Evolutionary conservation across 2,888 invertebrate species (phyloP).

Genomic region (Aspidiotus rigidus): DNA sequence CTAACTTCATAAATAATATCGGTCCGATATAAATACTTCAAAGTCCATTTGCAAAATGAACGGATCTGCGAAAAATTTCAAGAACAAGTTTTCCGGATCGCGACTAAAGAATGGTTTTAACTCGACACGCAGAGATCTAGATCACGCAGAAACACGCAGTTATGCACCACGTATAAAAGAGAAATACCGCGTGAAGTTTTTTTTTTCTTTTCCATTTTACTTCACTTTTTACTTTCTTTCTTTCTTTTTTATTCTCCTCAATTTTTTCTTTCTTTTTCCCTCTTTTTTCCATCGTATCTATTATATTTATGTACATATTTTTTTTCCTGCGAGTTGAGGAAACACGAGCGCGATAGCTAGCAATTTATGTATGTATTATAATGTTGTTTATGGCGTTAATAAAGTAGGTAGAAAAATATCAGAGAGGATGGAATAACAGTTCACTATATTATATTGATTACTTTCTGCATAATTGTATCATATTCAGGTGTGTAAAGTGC

Average conservation of each 20-base stretch:
- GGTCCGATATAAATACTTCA: too few species aligned
- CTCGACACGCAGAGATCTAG: conserved; percentile 7
- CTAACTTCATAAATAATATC: too few species aligned
- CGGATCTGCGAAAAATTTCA: not conserved
- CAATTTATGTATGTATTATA: conserved; percentile 31
- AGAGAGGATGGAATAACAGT: conserved; percentile 17
- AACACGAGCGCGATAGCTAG: conserved; percentile 25
- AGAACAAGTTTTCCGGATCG: conserved; percentile 2
- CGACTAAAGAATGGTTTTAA: not conserved
- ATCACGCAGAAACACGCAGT: conserved; percentile 13
- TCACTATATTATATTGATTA: conserved; percentile 13
- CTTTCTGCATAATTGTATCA: conserved; percentile 16
- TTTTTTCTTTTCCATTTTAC: not conserved
- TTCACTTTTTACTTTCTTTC: too few species aligned
- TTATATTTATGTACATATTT: not conserved
- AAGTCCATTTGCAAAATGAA: too few species aligned
- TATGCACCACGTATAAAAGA: not conserved
- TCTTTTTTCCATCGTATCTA: not conserved
- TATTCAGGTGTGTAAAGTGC: conserved; percentile 19
- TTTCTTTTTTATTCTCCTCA: not conserved
- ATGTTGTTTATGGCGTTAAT: conserved; percentile 31
- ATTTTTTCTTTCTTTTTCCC: conserved; percentile 4
- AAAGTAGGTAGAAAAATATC: conserved; percentile 23
- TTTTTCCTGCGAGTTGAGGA: conserved; percentile 3
- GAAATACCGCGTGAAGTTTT: conserved; percentile 1